Evolutionary conservation across 2,888 invertebrate species (phyloP).

Genomic region (Drosophila melanosoma): DNA sequence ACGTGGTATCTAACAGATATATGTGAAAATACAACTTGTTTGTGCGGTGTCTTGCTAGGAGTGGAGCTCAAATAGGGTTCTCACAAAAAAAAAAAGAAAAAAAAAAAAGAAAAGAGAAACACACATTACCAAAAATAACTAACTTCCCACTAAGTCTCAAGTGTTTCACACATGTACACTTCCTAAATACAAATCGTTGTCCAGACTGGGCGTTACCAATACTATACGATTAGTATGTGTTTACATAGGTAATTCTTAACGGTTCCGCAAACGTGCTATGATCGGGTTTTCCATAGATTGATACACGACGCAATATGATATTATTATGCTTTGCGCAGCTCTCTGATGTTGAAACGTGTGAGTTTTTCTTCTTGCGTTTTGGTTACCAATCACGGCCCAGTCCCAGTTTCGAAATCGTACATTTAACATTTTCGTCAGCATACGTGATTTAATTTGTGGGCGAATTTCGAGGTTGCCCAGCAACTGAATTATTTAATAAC

Average conservation of each 20-base stretch:
- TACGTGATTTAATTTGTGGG: conserved; percentile 50
- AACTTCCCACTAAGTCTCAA: conserved; percentile 39
- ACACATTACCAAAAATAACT: conserved; percentile 17
- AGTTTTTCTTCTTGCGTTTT: conserved; percentile 64
- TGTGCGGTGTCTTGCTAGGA: conserved; percentile 43
- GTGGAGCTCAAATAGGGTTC: conserved; percentile 50
- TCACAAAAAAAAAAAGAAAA: conserved; percentile 45
- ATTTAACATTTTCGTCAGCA: conserved; percentile 42
- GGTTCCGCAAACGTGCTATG: conserved; percentile 65
- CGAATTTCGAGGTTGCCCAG: conserved; percentile 22
- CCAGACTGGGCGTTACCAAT: conserved; percentile 32
- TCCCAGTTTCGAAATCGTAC: conserved; percentile 60
- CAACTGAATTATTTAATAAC: conserved; percentile 3
- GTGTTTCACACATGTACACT: conserved; percentile 24
- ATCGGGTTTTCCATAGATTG: conserved; percentile 49
- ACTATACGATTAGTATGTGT: background rate
- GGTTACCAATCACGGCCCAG: conserved; percentile 71
- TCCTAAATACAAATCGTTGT: conserved; percentile 38
- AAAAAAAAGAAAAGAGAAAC: background rate
- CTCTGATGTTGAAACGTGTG: conserved; percentile 54
- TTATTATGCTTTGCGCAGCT: conserved; percentile 71
- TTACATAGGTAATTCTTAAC: conserved; percentile 56
- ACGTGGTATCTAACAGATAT: conserved; percentile 80
- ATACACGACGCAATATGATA: conserved; percentile 21
- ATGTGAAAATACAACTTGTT: conserved; percentile 77